A percentile compares a stretch with the other conserved stretches of the same genome.
phyloP scores from a whole-genome alignment of 2,113 vertebrate species.

The Tapirus terrestris region DNA sequence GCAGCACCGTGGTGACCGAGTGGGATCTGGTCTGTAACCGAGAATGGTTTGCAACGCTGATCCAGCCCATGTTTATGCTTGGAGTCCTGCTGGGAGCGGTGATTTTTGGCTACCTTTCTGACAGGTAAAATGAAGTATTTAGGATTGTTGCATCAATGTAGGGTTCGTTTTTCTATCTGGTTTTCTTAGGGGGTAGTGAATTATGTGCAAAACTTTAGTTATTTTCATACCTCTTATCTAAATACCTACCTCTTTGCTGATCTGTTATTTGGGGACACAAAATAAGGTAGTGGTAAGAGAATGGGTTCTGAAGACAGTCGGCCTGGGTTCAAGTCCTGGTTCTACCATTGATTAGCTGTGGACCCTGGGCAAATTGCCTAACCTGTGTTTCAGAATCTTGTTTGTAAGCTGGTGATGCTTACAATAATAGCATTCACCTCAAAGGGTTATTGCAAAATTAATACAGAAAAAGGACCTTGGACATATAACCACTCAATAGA shows the following conservation, averaged over 20 bases:
- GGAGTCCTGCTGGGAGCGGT: slow-evolving; percentile 94
- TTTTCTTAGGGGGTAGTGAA: background rate
- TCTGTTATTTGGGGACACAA: background rate
- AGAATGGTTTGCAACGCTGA: slow-evolving; percentile 93
- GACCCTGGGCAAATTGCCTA: background rate
- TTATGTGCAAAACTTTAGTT: background rate
- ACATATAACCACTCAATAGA: background rate
- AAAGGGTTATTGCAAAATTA: background rate
- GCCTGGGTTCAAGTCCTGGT: background rate
- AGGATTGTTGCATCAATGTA: background rate
- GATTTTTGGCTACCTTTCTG: slow-evolving; percentile 94
- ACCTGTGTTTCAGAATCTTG: background rate
- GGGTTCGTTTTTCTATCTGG: background rate
- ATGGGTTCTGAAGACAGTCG: background rate
- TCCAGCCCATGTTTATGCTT: slow-evolving; percentile 95
- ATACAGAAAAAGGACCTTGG: background rate
- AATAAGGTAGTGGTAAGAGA: background rate
- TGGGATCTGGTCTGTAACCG: slow-evolving; percentile 95
- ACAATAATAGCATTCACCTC: background rate
- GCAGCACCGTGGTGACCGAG: slow-evolving; percentile 92
- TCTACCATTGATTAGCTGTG: background rate
- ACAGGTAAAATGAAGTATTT: slow-evolving; percentile 89
- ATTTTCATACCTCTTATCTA: background rate
- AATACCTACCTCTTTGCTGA: background rate
- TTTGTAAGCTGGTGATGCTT: background rate